Base-by-base conservation (phyloP, 2,888 invertebrate genomes). In the Acleris laterana region DNA sequence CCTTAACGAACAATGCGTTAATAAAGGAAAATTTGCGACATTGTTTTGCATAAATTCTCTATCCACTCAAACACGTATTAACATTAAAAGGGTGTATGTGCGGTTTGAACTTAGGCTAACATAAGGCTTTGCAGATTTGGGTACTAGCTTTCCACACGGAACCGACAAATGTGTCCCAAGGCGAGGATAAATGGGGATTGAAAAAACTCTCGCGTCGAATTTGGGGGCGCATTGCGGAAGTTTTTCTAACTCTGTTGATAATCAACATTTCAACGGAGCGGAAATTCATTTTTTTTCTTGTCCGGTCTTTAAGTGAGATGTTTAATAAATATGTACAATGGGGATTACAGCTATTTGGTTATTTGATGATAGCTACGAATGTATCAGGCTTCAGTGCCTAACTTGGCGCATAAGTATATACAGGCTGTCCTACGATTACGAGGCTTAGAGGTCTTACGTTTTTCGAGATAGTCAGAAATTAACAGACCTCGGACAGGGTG, bases 131-230 rank as follows among this genome's bases (percentile, higher is more conserved):
- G 49, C n/a, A 44, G 28, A 48, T 48, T 52, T 60, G 50, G 51
- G 19, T 28, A 25, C 6, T 46, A 46, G 46, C 53, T 53, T 57
- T 61, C 61, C 52, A 48, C 55, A 51, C 25, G 32, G 32, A 49
- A 32, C 20, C 60, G 20, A 52, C 16, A 28, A 68, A 68, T 60
- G 49, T 48, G 53, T 70, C 70, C 66, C 70, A 51, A 38, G 63
- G 49, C 16, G 32, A 3, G 57, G 20, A 66, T 70, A 70, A 66
- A 63, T 65, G 48, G 50, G 63, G 52, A 70, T 70, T 61, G 70
- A 61, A 62, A 38, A 57, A 62, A 59, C 50, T 60, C 56, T 38
- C 48, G 59, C 22, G 48, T 44, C 50, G 28, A 32, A 25, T 46
- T 16, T 25, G 20, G 5, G 57, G 46, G 46, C 4, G 46, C 46